Conservation (phyloP, 2,888 invertebrate genomes). For the Papilio gigon region DNA sequence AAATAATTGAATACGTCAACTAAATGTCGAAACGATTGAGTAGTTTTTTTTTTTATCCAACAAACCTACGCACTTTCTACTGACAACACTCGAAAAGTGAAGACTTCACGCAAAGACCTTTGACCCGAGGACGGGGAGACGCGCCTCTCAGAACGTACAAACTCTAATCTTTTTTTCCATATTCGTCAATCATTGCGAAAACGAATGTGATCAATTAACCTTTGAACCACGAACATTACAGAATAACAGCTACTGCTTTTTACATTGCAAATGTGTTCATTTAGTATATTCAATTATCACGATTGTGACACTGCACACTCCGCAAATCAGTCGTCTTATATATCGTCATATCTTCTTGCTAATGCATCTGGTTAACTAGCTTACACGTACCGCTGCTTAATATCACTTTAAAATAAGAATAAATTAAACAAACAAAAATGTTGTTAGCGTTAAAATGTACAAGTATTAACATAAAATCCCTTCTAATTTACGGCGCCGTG, state of each 20-base stretch:
- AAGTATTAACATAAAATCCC: too few species aligned
- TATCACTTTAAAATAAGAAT: too few species aligned
- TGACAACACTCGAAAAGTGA: conserved; percentile 4
- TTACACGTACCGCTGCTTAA: background rate
- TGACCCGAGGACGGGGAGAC: conserved; percentile 10
- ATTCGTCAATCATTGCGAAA: conserved; percentile 33
- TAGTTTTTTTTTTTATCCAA: background rate
- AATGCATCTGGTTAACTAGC: conserved; percentile 3
- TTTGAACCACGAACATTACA: background rate
- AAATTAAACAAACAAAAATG: too few species aligned
- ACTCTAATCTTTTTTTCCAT: conserved; percentile 13
- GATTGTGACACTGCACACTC: conserved; percentile 16
- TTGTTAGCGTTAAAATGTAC: too few species aligned
- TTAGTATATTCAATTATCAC: conserved; percentile 14
- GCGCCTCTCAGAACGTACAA: conserved; percentile 1
- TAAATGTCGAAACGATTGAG: background rate
- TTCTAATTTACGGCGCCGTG: too few species aligned
- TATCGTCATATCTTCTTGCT: too few species aligned
- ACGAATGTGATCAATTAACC: conserved; percentile 36
- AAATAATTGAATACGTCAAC: background rate
- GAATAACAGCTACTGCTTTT: conserved; percentile 26
- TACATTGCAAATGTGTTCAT: conserved; percentile 22
- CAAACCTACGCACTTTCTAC: conserved; percentile 1
- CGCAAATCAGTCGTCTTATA: too few species aligned
- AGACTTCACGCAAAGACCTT: conserved; percentile 16